phyloP scores from a whole-genome alignment of 1,140 invertebrate species.

The Hetaerina americana region DNA sequence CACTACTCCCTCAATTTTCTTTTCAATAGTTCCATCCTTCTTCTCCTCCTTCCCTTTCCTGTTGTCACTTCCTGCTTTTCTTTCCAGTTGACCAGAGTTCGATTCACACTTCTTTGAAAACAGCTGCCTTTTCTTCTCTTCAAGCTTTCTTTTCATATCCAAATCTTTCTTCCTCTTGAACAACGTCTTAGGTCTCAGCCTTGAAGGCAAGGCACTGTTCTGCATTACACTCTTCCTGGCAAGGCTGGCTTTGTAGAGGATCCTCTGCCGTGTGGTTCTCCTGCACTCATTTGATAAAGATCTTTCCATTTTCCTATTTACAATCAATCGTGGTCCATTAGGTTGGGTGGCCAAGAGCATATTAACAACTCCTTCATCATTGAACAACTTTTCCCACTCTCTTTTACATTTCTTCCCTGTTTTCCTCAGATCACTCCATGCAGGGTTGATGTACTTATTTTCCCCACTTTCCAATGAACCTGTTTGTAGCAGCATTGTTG shows the following conservation, averaged over 20 bases:
- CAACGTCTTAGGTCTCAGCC: not conserved
- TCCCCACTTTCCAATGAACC: no score
- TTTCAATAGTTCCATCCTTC: slow-evolving; percentile 11
- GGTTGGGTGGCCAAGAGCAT: slow-evolving; percentile 64
- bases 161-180: no score
- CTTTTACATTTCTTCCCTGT: no score
- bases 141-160: no score
- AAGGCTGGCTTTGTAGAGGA: slow-evolving; percentile 30
- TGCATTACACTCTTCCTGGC: slow-evolving; percentile 42
- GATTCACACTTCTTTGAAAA: not conserved
- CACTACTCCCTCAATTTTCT: slow-evolving; percentile 4
- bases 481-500: slow-evolving; percentile 68
- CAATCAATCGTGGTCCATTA: slow-evolving; percentile 24
- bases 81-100: not conserved
- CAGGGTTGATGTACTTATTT: no score
- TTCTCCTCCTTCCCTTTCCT: not conserved
- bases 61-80: not conserved
- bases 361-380: slow-evolving; percentile 74
- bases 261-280: slow-evolving; percentile 17
- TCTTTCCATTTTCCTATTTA: slow-evolving; percentile 21
- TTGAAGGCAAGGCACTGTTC: slow-evolving; percentile 23
- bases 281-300: slow-evolving; percentile 20
- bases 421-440: no score
- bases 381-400: slow-evolving; percentile 61
- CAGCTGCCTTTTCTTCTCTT: no score